Evolutionary conservation across 2,797 vertebrate species (phyloP).

Genomic region (Vultur gryphus): DNA sequence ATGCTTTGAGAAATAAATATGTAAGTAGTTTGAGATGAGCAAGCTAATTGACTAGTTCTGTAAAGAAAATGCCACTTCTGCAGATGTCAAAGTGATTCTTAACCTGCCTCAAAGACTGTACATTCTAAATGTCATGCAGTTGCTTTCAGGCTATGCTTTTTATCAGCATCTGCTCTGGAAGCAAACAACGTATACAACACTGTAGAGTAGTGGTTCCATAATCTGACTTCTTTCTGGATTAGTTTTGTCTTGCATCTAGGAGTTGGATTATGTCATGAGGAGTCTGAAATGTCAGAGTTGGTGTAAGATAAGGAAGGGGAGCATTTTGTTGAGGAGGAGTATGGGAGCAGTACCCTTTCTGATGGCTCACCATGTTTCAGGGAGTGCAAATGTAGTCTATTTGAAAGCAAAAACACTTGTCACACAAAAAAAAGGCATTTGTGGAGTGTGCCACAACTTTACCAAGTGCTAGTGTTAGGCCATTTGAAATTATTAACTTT

Average conservation of each 20-base stretch:
- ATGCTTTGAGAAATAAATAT: background rate
- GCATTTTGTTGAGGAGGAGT: background rate
- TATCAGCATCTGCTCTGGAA: background rate
- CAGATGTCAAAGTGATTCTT: background rate
- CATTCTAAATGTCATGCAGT: background rate
- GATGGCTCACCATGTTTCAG: background rate
- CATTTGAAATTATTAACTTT: background rate
- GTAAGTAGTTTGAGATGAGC: background rate
- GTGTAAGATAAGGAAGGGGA: background rate
- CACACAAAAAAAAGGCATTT: background rate
- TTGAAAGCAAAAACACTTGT: background rate
- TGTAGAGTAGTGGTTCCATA: background rate
- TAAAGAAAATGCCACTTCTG: background rate
- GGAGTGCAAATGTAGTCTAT: accelerated
- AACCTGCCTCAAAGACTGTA: background rate
- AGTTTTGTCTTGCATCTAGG: background rate
- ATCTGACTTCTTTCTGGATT: background rate
- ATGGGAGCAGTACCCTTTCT: background rate
- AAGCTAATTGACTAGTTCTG: background rate
- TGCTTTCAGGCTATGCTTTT: background rate
- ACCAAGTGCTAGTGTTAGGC: background rate
- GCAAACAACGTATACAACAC: background rate
- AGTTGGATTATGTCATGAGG: background rate
- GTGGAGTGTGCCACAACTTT: background rate
- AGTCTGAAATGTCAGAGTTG: background rate